These are phyloP conservation scores for Syndactyla subalaris DNA, from an alignment of 2,797 vertebrate species.

Conservation along the genomic window DNA sequence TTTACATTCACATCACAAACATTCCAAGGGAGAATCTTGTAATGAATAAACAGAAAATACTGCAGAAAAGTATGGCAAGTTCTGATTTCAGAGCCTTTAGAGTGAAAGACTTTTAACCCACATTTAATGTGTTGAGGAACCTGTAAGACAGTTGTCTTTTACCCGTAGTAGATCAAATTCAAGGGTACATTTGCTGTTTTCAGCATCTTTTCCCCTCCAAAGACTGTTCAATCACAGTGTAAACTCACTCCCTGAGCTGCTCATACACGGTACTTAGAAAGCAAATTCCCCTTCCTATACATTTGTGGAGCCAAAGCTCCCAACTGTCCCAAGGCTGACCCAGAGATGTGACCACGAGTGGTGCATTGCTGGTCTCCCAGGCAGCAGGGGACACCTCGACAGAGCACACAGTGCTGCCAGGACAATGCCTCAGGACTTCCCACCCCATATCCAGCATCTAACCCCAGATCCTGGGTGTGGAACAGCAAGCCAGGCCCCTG, in stretches of 20 bases:
- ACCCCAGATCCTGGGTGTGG: background rate
- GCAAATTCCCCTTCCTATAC: background rate
- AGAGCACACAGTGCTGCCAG: background rate
- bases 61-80: background rate
- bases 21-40: background rate
- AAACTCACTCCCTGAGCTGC: background rate
- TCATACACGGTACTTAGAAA: background rate
- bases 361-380: background rate
- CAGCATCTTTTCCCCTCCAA: constrained; percentile 2
- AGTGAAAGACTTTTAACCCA: background rate
- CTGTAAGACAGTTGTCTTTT: background rate
- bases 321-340: background rate
- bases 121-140: background rate
- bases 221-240: background rate
- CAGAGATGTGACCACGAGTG: background rate
- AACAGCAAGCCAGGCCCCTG: background rate
- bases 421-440: background rate
- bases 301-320: background rate
- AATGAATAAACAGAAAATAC: background rate
- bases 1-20: background rate
- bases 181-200: background rate
- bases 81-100: background rate
- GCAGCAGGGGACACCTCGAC: background rate
- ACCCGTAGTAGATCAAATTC: background rate
- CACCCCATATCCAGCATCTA: background rate